phyloP scores from a whole-genome alignment of 1,140 invertebrate species.

The Myzus persicae region DNA sequence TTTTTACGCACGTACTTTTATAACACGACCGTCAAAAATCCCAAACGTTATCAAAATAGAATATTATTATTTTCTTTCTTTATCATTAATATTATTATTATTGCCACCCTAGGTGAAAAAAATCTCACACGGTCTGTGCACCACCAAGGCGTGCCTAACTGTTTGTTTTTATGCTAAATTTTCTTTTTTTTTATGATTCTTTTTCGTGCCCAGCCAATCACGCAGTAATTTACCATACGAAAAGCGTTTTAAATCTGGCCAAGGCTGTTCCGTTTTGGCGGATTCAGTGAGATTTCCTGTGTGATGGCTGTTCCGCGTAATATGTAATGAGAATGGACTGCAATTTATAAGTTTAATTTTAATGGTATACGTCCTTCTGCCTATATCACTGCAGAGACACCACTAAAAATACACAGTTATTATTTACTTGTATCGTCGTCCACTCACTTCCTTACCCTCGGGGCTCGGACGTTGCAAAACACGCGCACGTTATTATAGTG shows the following conservation, averaged over 20 bases:
- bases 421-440: not conserved
- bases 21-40: constrained; percentile 25
- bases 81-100: not conserved
- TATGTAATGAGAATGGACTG: not conserved
- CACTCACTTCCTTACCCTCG: not conserved
- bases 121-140: not conserved
- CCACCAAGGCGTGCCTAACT: not conserved
- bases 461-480: not conserved
- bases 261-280: constrained; percentile 25
- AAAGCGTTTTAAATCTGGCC: not conserved
- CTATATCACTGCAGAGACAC: not conserved
- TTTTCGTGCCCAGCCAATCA: not conserved
- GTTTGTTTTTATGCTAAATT: not conserved
- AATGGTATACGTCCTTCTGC: not conserved
- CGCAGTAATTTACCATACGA: not conserved
- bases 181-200: not conserved
- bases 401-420: constrained; percentile 30
- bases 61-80: not conserved
- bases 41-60: constrained; percentile 30
- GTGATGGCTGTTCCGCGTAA: not conserved
- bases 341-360: not conserved
- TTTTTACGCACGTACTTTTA: not conserved
- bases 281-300: not conserved
- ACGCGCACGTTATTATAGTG: not conserved
- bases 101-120: not conserved